phyloP scores from a whole-genome alignment of 1,140 invertebrate genomes.

The Bombus pascuorum region DNA sequence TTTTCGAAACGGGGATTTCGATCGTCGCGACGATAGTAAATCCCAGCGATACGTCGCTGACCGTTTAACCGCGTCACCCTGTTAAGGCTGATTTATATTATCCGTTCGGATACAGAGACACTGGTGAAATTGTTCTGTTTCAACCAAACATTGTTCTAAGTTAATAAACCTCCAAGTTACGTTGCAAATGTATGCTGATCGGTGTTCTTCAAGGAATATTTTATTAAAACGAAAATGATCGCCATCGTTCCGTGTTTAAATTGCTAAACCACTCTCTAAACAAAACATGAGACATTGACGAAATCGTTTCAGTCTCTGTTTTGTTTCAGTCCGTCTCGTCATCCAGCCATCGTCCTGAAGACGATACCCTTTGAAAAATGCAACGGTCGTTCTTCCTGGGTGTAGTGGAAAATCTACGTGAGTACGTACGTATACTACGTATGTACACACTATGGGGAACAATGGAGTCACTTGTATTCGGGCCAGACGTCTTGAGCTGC shows the following conservation, averaged over 20 bases:
- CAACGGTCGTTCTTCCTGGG: not conserved
- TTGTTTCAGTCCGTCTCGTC: not conserved
- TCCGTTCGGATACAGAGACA: not conserved
- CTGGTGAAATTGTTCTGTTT: not conserved
- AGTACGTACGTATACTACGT: not conserved
- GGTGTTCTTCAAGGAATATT: too few species aligned
- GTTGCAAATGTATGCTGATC: too few species aligned
- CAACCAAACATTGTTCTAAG: not conserved
- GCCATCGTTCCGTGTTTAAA: too few species aligned
- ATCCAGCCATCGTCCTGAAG: not conserved
- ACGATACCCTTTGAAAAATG: constrained; percentile 26
- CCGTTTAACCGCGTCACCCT: not conserved
- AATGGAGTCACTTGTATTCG: constrained; percentile 31
- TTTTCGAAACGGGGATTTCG: not conserved
- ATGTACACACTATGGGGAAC: not conserved
- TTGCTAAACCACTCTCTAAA: too few species aligned
- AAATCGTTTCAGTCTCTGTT: not conserved
- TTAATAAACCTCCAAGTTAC: not conserved
- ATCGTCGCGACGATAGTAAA: not conserved
- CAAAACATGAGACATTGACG: too few species aligned
- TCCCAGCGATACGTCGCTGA: not conserved
- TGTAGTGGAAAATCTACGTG: constrained; percentile 4
- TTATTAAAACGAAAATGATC: too few species aligned
- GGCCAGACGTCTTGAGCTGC: constrained; percentile 15
- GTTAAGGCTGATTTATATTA: not conserved